These are phyloP conservation scores for Hemibagrus guttatus DNA, from an alignment of 2,797 vertebrate species.

Conservation along the genomic window DNA sequence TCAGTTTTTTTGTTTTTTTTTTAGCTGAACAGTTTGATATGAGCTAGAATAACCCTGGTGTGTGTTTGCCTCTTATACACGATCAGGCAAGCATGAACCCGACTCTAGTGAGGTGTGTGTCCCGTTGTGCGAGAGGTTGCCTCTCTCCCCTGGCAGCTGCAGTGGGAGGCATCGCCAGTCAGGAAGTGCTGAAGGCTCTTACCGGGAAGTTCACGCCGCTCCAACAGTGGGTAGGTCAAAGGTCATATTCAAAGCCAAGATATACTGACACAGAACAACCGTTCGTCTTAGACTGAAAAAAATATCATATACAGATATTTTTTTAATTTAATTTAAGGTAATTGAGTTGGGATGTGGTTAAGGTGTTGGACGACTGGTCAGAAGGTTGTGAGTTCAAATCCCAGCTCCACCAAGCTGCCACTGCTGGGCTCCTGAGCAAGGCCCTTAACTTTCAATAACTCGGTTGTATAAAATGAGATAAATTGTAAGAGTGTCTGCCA, in stretches of 20 bases:
- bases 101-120: slow-evolving; percentile 83
- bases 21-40: neutral
- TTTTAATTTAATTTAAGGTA: too few relatives aligned
- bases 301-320: too few relatives aligned
- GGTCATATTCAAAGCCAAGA: neutral
- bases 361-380: too few relatives aligned
- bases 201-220: slow-evolving; percentile 97
- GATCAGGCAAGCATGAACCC: slow-evolving; percentile 76
- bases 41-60: neutral
- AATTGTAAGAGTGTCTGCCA: too few relatives aligned
- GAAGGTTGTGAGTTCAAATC: too few relatives aligned
- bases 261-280: too few relatives aligned
- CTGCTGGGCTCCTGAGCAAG: too few relatives aligned
- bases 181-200: slow-evolving; percentile 95
- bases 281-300: too few relatives aligned
- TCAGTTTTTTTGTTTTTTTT: neutral
- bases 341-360: too few relatives aligned
- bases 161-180: slow-evolving; percentile 90
- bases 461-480: too few relatives aligned
- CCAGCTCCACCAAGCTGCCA: too few relatives aligned
- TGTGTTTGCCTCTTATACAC: neutral
- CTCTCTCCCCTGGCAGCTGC: slow-evolving; percentile 88
- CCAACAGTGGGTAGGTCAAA: slow-evolving; percentile 91
- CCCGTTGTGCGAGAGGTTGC: slow-evolving; percentile 85
- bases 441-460: too few relatives aligned